A percentile compares a stretch with the other conserved stretches of the same genome.
Evolutionary conservation across 1,140 invertebrate genomes (phyloP).

Genomic region (Drosophila nasuta): DNA sequence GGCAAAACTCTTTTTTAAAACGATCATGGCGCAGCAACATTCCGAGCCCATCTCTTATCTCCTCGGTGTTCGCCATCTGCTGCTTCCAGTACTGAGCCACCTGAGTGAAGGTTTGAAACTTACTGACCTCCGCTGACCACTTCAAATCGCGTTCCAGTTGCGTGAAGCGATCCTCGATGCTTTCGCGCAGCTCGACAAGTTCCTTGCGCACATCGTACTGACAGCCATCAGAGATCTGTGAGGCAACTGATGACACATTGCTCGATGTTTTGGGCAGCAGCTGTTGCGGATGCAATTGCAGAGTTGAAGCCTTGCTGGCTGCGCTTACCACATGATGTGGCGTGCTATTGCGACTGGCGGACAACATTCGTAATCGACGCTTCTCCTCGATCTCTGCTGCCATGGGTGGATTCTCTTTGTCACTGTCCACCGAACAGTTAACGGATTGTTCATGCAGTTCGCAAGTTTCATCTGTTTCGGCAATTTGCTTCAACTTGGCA

Average conservation of each 20-base stretch:
- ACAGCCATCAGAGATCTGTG: background rate
- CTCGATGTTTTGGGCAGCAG: constrained; percentile 53
- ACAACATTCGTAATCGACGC: constrained; percentile 53
- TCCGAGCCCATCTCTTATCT: constrained; percentile 63
- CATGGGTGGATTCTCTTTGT: constrained; percentile 69
- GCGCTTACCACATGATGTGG: constrained; percentile 53
- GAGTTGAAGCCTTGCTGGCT: constrained; percentile 6
- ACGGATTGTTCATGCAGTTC: constrained; percentile 37
- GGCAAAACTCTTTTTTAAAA: constrained; percentile 66
- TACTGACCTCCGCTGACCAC: constrained; percentile 51
- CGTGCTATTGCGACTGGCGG: constrained; percentile 70
- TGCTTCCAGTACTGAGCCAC: constrained; percentile 52
- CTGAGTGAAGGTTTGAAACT: constrained; percentile 55
- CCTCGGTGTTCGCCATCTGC: constrained; percentile 51
- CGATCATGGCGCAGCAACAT: constrained; percentile 60
- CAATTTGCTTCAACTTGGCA: constrained; percentile 66
- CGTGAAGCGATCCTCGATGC: constrained; percentile 55
- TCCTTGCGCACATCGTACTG: constrained; percentile 25
- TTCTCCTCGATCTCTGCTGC: constrained; percentile 42
- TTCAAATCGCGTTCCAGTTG: constrained; percentile 67
- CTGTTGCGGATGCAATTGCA: constrained; percentile 38
- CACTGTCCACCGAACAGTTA: constrained; percentile 49
- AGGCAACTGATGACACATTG: constrained; percentile 39
- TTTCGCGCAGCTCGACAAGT: constrained; percentile 25
- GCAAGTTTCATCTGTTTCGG: constrained; percentile 65